Conservation (phyloP, 2,888 invertebrate species). For the Mechanitis mazaeus region DNA sequence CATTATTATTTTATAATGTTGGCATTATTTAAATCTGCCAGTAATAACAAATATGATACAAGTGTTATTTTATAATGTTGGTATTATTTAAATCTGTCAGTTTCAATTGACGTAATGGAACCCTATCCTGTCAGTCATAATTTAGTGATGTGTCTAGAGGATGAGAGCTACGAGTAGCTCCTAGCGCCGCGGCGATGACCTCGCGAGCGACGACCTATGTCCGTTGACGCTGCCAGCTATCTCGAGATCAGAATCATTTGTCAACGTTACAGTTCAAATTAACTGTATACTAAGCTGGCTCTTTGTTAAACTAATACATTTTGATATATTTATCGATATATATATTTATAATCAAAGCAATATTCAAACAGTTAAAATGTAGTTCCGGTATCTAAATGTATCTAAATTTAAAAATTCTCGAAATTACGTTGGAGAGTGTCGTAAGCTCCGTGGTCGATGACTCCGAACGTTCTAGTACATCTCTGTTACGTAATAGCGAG, state of each 20-base stretch:
- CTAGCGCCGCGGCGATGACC: slow-evolving; percentile 62
- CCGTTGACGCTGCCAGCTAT: slow-evolving; percentile 28
- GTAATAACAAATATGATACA: slow-evolving; percentile 47
- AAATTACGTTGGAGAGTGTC: slow-evolving; percentile 43
- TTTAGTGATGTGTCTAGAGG: not conserved
- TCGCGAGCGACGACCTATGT: slow-evolving; percentile 64
- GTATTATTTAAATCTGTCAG: slow-evolving; percentile 15
- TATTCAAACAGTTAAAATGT: not conserved
- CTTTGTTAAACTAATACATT: too few relatives aligned
- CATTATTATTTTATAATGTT: slow-evolving; percentile 64
- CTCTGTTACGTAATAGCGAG: slow-evolving; percentile 71
- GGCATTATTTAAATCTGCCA: slow-evolving; percentile 39
- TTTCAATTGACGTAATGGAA: too few relatives aligned
- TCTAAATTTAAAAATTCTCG: slow-evolving; percentile 11
- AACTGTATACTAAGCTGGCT: too few relatives aligned
- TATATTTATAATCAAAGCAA: too few relatives aligned
- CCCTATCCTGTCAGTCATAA: too few relatives aligned
- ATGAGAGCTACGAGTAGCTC: slow-evolving; percentile 15
- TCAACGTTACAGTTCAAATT: too few relatives aligned
- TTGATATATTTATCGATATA: too few relatives aligned
- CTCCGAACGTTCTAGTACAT: slow-evolving; percentile 74
- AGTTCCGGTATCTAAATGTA: not conserved
- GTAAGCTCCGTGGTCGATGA: slow-evolving; percentile 75
- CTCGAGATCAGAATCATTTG: not conserved
- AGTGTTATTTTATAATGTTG: slow-evolving; percentile 65